Evolutionary conservation across 2,797 vertebrate species (phyloP).

Genomic region (Dryobates pubescens): DNA sequence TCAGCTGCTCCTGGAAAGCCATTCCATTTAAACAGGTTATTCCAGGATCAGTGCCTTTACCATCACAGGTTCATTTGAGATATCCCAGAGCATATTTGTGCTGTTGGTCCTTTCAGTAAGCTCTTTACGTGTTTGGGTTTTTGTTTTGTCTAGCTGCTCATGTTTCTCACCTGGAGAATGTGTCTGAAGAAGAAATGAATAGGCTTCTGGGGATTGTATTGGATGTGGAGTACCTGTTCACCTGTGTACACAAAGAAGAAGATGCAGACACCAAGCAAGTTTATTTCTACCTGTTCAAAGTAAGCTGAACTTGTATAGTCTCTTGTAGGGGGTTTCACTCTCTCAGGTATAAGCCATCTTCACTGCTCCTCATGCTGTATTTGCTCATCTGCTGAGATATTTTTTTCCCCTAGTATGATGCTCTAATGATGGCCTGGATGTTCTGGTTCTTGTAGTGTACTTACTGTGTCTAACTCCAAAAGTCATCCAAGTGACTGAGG

Average conservation of each 20-base stretch:
- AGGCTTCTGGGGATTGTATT: slow-evolving; percentile 93
- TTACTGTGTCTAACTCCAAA: not conserved
- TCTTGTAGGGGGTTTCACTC: not conserved
- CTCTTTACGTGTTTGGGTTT: slow-evolving; percentile 15
- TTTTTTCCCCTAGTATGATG: not conserved
- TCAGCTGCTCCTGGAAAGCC: not conserved
- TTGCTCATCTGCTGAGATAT: not conserved
- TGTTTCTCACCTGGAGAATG: slow-evolving; percentile 95
- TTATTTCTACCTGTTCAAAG: slow-evolving; percentile 99
- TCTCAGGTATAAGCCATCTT: not conserved
- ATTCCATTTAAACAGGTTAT: not conserved
- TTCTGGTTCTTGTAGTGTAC: not conserved
- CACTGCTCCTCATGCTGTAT: not conserved
- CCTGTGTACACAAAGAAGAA: slow-evolving; percentile 98
- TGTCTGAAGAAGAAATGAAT: slow-evolving; percentile 97
- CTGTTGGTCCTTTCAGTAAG: not conserved
- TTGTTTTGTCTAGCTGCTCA: slow-evolving; percentile 86
- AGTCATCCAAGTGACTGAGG: not conserved
- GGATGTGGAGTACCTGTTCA: slow-evolving; percentile 97
- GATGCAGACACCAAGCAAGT: slow-evolving; percentile 99
- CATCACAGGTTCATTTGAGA: not conserved
- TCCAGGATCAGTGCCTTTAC: not conserved
- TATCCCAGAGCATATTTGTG: not conserved
- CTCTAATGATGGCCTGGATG: not conserved
- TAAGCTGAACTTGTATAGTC: slow-evolving; percentile 65